These are phyloP conservation scores for Anguilla megastoma DNA, from an alignment of 2,797 vertebrate species.

Conservation along the genomic window DNA sequence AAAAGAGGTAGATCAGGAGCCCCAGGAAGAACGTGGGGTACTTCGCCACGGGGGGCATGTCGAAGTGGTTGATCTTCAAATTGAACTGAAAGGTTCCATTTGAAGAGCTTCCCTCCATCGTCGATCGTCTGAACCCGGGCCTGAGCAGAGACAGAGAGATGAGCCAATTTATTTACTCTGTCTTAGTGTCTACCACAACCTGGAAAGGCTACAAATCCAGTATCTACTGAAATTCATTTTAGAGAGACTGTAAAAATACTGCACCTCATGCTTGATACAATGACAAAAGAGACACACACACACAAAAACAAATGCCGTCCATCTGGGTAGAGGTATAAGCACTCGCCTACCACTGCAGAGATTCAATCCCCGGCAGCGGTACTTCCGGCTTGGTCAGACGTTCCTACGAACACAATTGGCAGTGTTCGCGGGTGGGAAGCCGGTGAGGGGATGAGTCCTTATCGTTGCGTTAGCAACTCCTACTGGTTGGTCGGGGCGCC, in stretches of 20 bases:
- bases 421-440: too few relatives aligned
- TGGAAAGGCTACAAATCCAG: neutral
- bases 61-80: conserved; percentile 14
- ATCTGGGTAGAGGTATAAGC: too few relatives aligned
- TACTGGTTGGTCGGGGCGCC: too few relatives aligned
- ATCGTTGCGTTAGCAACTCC: too few relatives aligned
- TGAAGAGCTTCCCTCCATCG: neutral
- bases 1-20: conserved; percentile 16
- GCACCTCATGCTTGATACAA: neutral
- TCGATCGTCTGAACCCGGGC: neutral
- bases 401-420: too few relatives aligned
- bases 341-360: too few relatives aligned
- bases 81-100: conserved; percentile 15
- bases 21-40: conserved; percentile 11
- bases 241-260: neutral
- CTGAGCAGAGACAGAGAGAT: neutral
- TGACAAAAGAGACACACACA: neutral
- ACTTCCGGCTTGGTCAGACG: too few relatives aligned
- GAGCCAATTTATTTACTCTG: neutral
- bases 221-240: neutral
- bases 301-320: too few relatives aligned
- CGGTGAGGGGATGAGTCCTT: too few relatives aligned
- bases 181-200: neutral
- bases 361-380: too few relatives aligned
- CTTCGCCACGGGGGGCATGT: conserved; percentile 2